Conservation (phyloP, 2,113 vertebrate genomes). For the Forbesichthys papilliferus region DNA sequence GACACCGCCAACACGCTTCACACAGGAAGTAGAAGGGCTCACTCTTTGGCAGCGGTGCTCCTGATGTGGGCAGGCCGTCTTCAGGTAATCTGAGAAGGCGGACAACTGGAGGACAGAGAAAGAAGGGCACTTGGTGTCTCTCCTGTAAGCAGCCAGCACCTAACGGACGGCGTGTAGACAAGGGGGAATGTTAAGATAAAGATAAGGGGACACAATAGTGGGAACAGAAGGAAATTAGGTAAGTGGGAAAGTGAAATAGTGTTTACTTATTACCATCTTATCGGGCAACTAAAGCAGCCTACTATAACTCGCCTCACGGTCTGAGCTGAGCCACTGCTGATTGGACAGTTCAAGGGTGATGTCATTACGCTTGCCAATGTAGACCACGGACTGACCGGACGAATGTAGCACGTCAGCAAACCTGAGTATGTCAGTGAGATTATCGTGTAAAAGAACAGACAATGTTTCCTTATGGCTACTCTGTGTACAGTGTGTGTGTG, state of each 20-base stretch:
- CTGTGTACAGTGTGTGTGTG: too few relatives aligned
- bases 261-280: too few relatives aligned
- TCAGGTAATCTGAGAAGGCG: constrained; percentile 64
- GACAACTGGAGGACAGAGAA: constrained; percentile 82
- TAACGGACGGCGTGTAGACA: constrained; percentile 38
- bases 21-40: constrained; percentile 1
- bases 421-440: constrained; percentile 43
- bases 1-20: not conserved
- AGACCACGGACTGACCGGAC: constrained; percentile 70
- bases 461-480: not conserved
- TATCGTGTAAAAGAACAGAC: not conserved
- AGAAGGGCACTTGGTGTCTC: constrained; percentile 65
- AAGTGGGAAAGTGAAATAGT: not conserved
- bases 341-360: constrained; percentile 52
- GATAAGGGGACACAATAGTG: not conserved
- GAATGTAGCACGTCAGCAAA: constrained; percentile 78
- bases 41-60: constrained; percentile 44
- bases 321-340: constrained; percentile 72
- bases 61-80: constrained; percentile 44
- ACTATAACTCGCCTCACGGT: constrained; percentile 78
- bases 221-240: not conserved
- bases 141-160: constrained; percentile 79
- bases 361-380: constrained; percentile 66
- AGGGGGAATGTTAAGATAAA: accelerated
- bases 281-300: not conserved